These are phyloP conservation scores for Oncorhynchus masou DNA, from an alignment of 2,113 vertebrate species.

Conservation along the genomic window DNA sequence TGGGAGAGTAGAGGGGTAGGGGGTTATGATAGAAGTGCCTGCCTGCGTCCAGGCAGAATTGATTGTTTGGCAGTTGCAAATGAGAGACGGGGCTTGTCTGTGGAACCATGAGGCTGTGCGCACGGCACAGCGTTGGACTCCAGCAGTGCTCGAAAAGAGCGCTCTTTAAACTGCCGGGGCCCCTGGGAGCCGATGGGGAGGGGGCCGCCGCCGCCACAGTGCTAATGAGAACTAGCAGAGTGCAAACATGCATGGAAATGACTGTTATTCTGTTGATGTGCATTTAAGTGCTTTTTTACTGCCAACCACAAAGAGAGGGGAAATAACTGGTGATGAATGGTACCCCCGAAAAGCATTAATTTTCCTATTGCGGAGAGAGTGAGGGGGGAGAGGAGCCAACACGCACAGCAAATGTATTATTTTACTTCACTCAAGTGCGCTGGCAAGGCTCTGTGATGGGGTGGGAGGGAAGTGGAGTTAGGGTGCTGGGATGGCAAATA, in stretches of 20 bases:
- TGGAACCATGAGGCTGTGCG: constrained; percentile 79
- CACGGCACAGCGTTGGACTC: constrained; percentile 74
- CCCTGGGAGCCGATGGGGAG: constrained; percentile 80
- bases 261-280: constrained; percentile 95
- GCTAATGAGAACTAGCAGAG: constrained; percentile 95
- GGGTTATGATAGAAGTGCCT: constrained; percentile 75
- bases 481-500: constrained; percentile 44
- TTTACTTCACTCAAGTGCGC: constrained; percentile 85
- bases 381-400: constrained; percentile 51
- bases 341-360: constrained; percentile 88
- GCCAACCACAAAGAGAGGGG: constrained; percentile 88
- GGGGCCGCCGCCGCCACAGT: constrained; percentile 70
- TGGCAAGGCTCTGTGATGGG: constrained; percentile 65
- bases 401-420: constrained; percentile 85
- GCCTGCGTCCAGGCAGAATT: constrained; percentile 86
- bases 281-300: constrained; percentile 98
- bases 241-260: constrained; percentile 94
- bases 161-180: constrained; percentile 93
- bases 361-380: constrained; percentile 75
- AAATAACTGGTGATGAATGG: constrained; percentile 96
- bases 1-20: constrained; percentile 76
- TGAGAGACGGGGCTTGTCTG: constrained; percentile 81
- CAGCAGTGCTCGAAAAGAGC: constrained; percentile 89
- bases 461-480: neutral
- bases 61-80: constrained; percentile 89